A percentile compares a stretch with the other conserved stretches of the same genome.
Conservation (phyloP, 2,113 vertebrate genomes). For the Strigops habroptila region DNA sequence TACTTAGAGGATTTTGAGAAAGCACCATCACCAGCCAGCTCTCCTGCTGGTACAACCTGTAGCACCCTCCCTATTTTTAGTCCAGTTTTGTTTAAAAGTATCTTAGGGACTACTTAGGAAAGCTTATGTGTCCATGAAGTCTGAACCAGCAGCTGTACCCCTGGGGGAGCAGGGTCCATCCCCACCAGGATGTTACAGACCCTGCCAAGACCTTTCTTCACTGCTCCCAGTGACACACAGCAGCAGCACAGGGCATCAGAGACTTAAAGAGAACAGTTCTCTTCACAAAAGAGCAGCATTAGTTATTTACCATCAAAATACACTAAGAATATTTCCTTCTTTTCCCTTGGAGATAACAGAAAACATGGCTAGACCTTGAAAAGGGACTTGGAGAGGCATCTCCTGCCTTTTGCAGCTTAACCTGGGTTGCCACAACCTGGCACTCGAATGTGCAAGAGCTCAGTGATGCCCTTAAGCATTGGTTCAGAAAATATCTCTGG, state of each 20-base stretch:
- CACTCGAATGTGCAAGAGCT: background rate
- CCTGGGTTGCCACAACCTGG: background rate
- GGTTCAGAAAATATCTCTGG: accelerated
- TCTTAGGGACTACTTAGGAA: background rate
- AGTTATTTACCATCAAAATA: background rate
- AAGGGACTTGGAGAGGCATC: background rate
- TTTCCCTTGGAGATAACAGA: background rate
- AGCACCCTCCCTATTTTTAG: background rate
- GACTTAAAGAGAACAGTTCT: background rate
- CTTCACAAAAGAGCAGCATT: background rate
- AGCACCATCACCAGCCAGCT: background rate
- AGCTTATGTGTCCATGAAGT: background rate
- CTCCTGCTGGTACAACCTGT: background rate
- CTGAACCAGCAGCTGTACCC: background rate
- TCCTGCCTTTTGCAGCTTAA: background rate
- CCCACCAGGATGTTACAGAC: background rate
- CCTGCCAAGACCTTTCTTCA: background rate
- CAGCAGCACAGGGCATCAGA: accelerated
- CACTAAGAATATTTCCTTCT: background rate
- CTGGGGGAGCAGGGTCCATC: background rate
- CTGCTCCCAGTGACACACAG: background rate
- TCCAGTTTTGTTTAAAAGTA: conserved; percentile 24
- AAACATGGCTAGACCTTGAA: background rate
- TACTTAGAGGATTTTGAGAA: background rate
- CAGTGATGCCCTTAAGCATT: background rate